phyloP scores from a whole-genome alignment of 2,113 vertebrate species.

The Vidua macroura region DNA sequence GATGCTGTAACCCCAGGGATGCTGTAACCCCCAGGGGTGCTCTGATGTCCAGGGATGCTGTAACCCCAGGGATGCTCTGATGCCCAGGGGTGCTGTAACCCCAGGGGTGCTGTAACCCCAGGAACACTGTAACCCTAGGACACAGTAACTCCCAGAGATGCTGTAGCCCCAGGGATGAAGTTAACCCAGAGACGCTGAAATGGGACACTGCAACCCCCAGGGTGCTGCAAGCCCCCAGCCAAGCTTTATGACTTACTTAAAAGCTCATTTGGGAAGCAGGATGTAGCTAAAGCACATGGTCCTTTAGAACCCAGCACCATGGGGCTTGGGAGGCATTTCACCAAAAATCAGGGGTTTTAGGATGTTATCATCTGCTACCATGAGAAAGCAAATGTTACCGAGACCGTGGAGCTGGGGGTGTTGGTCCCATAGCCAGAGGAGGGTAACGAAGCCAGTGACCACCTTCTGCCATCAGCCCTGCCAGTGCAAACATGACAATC shows the following conservation, averaged over 20 bases:
- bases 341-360: not conserved
- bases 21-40: not conserved
- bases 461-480: slow-evolving; percentile 95
- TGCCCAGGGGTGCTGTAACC: not conserved
- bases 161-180: not conserved
- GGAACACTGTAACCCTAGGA: not conserved
- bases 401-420: slow-evolving; percentile 95
- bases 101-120: not conserved
- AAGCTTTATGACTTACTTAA: not conserved
- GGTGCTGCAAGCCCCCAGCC: not conserved
- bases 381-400: slow-evolving; percentile 71
- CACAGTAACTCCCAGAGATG: not conserved
- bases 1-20: not conserved
- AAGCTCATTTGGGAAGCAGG: not conserved
- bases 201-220: not conserved
- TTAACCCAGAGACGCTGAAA: not conserved
- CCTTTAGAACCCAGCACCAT: rapidly evolving
- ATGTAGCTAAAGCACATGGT: not conserved
- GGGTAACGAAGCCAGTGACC: slow-evolving; percentile 95
- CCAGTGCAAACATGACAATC: not conserved
- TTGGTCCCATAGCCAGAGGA: slow-evolving; percentile 98
- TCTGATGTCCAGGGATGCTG: not conserved
- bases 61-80: too few relatives aligned
- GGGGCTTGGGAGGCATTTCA: not conserved
- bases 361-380: not conserved